These are phyloP conservation scores for Hydropotes inermis DNA, from an alignment of 2,113 vertebrate genomes.

Conservation along the genomic window DNA sequence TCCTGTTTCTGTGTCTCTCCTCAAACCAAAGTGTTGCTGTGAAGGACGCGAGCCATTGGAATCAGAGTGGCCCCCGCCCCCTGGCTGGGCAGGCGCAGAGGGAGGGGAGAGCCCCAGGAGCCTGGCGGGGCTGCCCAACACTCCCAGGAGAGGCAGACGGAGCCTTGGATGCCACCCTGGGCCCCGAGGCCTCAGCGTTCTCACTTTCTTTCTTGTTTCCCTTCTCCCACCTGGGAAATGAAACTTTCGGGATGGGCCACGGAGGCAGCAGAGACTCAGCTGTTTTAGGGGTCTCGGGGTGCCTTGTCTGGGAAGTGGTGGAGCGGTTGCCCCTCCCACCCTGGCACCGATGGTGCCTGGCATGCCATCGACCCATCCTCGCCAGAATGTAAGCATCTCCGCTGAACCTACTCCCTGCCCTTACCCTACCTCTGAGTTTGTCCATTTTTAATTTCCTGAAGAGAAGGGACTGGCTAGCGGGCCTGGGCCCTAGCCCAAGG, in stretches of 20 bases:
- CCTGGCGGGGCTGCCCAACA: background rate
- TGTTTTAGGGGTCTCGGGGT: slow-evolving; percentile 9
- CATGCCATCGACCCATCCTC: background rate
- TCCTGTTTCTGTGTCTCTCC: slow-evolving; percentile 68
- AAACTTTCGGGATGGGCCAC: slow-evolving; percentile 46
- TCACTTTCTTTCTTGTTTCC: slow-evolving; percentile 56
- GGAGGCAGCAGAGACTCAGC: slow-evolving; percentile 45
- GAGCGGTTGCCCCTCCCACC: background rate
- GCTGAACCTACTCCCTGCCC: slow-evolving; percentile 48
- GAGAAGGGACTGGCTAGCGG: slow-evolving; percentile 54
- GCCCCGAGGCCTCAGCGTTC: slow-evolving; percentile 35
- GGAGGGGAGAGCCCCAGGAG: background rate
- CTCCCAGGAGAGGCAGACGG: slow-evolving; percentile 47
- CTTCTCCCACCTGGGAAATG: slow-evolving; percentile 45
- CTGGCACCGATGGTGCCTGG: slow-evolving; percentile 26
- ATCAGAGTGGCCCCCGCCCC: slow-evolving; percentile 46
- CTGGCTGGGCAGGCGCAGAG: slow-evolving; percentile 34
- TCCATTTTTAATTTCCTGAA: slow-evolving; percentile 66
- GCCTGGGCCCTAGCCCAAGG: slow-evolving; percentile 78
- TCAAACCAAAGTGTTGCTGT: slow-evolving; percentile 81
- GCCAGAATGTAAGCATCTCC: slow-evolving; percentile 63
- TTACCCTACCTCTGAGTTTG: slow-evolving; percentile 67
- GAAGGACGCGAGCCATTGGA: slow-evolving; percentile 79
- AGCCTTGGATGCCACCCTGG: background rate
- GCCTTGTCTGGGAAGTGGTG: slow-evolving; percentile 26